Base-by-base conservation (phyloP, 1,140 invertebrate genomes). In the Chymomyza costata region DNA sequence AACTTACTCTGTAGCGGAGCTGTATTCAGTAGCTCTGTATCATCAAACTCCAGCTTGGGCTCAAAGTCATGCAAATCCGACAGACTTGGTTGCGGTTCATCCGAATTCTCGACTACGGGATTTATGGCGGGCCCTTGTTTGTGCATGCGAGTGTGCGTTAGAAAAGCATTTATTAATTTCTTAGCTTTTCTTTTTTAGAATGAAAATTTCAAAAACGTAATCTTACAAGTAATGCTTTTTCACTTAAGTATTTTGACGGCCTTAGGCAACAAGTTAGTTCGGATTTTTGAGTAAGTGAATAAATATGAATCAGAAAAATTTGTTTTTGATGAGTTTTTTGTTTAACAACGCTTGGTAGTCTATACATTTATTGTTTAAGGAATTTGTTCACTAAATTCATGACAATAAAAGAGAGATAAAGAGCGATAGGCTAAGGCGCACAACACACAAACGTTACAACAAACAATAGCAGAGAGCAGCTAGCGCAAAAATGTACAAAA, bases 1-100 rank as follows among this genome's bases (percentile, higher is more conserved):
- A 11, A 30, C 68, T 81, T 70, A 84, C 82, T 69, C 49, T 83
- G 73, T 21, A 83, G 47, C 14, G 73, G 57, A 2, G 71, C 56
- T 46, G 82, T 65, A 16, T 63, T 63, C 61, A 85, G 61, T 30
- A 85, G 63, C 87, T 97, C 96, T 7, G 94, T 95, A 87, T 98
- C 96, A 87, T 97, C 96, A 89, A 97, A 98, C 86, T 98, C 96
- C 82, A 97, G 88, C 87, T 95, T 94, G 16, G 95, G 95, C 84
- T 97, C 95, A 86, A 96, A 95, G 87, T 96, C 95, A 86, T 96
- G 94, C 84, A 92, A 94, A 86, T 96, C 95, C 25, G 94, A 96
- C 43, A 96, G 88, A 87, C 95, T 96, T 38, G 94, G 93, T 84
- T 93, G 94, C 8, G 92, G 91, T 85, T 95, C 94, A 63, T 96